phyloP scores from a whole-genome alignment of 1,140 invertebrate species.

The Monochamus saltuarius region DNA sequence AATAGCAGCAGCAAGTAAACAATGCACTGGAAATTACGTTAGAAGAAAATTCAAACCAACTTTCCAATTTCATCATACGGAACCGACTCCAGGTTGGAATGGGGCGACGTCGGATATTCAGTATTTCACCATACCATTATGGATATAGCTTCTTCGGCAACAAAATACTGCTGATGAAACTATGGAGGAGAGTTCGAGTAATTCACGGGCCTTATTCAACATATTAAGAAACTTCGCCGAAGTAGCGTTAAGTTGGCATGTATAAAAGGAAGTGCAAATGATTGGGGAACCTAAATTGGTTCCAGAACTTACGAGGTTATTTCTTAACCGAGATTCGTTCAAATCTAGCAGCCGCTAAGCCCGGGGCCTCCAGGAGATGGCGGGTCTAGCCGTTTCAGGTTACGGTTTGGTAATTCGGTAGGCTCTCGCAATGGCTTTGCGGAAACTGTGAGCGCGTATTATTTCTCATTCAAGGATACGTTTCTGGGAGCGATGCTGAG shows the following conservation, averaged over 20 bases:
- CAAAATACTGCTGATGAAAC: conserved; percentile 19
- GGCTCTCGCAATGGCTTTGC: no score
- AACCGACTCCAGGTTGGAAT: conserved; percentile 1
- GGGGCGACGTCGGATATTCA: neutral
- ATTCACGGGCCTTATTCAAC: conserved; percentile 10
- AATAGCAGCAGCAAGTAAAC: no score
- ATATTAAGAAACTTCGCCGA: conserved; percentile 14
- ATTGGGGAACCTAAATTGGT: neutral
- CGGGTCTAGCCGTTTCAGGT: no score
- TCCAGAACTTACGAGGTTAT: neutral
- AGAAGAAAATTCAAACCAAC: no score
- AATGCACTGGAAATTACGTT: no score
- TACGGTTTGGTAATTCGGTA: no score
- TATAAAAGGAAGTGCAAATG: conserved; percentile 6
- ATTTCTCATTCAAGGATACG: no score
- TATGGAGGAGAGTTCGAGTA: conserved; percentile 5
- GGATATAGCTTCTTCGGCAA: conserved; percentile 9
- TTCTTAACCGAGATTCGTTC: no score
- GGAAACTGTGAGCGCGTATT: no score
- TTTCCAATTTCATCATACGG: neutral
- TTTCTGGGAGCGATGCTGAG: no score
- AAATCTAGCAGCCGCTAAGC: no score
- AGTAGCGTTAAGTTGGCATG: conserved; percentile 2
- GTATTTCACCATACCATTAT: conserved; percentile 15
- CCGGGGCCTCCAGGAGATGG: no score